phyloP scores from a whole-genome alignment of 2,797 vertebrate species.

The Triplophysa yarkandensis region DNA sequence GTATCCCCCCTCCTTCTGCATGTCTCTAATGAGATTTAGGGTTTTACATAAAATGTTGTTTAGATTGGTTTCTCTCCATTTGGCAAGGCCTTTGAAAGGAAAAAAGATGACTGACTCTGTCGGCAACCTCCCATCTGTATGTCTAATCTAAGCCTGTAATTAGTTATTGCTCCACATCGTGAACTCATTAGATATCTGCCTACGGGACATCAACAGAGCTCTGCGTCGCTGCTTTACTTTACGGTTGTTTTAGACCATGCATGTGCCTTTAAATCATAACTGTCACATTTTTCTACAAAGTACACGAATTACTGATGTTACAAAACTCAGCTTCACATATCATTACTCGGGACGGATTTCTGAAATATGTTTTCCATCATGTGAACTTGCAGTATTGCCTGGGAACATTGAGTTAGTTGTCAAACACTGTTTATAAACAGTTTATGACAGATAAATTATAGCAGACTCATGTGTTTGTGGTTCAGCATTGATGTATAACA shows the following conservation, averaged over 20 bases:
- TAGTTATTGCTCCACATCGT: conserved; percentile 67
- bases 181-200: conserved; percentile 66
- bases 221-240: conserved; percentile 26
- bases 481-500: conserved; percentile 46
- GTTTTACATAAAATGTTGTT: conserved; percentile 71
- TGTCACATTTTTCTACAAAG: conserved; percentile 33
- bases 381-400: conserved; percentile 21
- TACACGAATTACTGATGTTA: conserved; percentile 37
- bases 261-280: conserved; percentile 40
- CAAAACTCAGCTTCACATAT: conserved; percentile 12
- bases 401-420: conserved; percentile 9
- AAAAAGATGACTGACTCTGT: conserved; percentile 57
- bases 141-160: conserved; percentile 66
- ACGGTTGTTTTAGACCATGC: conserved; percentile 31
- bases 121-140: conserved; percentile 56
- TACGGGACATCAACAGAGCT: conserved; percentile 54
- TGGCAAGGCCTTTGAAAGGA: conserved; percentile 59
- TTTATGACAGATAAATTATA: conserved; percentile 39
- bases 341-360: conserved; percentile 17
- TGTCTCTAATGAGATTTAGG: conserved; percentile 69
- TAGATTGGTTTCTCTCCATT: conserved; percentile 69
- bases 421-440: conserved; percentile 39
- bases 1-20: conserved; percentile 64
- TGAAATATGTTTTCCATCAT: conserved; percentile 30
- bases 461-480: conserved; percentile 27